These are phyloP conservation scores for Fulica atra DNA, from an alignment of 2,113 vertebrate genomes.

Conservation along the genomic window DNA sequence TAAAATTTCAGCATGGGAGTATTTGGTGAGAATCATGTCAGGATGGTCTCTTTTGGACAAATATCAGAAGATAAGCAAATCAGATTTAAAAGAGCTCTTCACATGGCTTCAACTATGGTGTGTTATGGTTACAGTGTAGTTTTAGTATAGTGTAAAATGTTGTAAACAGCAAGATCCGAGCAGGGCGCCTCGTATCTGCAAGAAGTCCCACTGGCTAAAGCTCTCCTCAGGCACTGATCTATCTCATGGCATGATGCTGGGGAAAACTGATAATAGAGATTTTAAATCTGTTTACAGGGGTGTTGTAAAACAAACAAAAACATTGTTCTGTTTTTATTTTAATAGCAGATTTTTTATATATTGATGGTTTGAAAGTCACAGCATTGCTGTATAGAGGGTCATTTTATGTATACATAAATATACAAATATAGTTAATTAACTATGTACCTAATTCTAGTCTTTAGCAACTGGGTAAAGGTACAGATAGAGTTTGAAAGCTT, in stretches of 20 bases:
- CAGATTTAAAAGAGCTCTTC: neutral
- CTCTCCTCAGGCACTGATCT: neutral
- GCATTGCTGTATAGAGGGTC: neutral
- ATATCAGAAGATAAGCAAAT: neutral
- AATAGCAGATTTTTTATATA: neutral
- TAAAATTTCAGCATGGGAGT: neutral
- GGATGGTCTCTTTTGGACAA: neutral
- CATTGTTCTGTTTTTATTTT: neutral
- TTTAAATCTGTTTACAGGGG: neutral
- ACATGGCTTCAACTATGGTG: neutral
- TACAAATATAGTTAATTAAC: neutral
- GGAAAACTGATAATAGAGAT: neutral
- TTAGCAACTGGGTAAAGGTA: neutral
- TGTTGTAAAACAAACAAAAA: neutral
- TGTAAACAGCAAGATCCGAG: neutral
- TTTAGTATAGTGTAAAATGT: neutral
- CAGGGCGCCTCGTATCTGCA: neutral
- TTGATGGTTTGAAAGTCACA: neutral
- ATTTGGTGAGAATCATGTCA: neutral
- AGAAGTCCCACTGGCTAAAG: neutral
- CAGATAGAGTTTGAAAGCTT: neutral
- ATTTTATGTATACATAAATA: neutral
- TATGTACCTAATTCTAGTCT: neutral
- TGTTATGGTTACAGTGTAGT: neutral
- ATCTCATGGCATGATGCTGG: accelerated